phyloP scores from a whole-genome alignment of 2,797 vertebrate genomes.

The Thalassophryne amazonica region DNA sequence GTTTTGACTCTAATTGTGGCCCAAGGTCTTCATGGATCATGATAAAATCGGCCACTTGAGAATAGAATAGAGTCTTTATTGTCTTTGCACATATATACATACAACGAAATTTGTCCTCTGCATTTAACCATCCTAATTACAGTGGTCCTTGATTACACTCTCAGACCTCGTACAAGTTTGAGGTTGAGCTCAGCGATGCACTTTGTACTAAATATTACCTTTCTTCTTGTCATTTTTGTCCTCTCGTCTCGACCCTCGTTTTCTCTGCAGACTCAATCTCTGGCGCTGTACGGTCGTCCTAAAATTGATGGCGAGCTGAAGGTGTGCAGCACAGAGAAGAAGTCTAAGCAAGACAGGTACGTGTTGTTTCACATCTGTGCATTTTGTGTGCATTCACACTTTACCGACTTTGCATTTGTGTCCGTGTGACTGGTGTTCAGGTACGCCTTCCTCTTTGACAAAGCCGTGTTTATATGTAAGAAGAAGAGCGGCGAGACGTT shows the following conservation, averaged over 20 bases:
- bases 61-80: too few relatives aligned
- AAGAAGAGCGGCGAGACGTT: slow-evolving; percentile 87
- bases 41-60: too few relatives aligned
- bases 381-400: neutral
- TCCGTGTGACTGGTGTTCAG: slow-evolving; percentile 54
- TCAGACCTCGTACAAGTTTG: too few relatives aligned
- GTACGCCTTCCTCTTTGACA: slow-evolving; percentile 92
- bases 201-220: too few relatives aligned
- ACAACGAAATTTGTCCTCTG: too few relatives aligned
- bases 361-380: slow-evolving; percentile 5
- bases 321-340: slow-evolving; percentile 82
- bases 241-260: neutral
- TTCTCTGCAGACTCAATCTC: slow-evolving; percentile 79
- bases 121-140: too few relatives aligned
- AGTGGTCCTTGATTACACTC: too few relatives aligned
- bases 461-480: slow-evolving; percentile 92
- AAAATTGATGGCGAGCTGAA: slow-evolving; percentile 94
- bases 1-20: too few relatives aligned
- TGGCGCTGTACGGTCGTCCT: slow-evolving; percentile 87
- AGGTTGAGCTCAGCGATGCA: too few relatives aligned
- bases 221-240: neutral
- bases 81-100: too few relatives aligned
- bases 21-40: too few relatives aligned
- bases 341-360: slow-evolving; percentile 89
- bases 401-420: neutral